Percentiles rank a stretch among this genome's conserved stretches.
Conservation (phyloP, 2,797 vertebrate species). For the Sparus aurata region DNA sequence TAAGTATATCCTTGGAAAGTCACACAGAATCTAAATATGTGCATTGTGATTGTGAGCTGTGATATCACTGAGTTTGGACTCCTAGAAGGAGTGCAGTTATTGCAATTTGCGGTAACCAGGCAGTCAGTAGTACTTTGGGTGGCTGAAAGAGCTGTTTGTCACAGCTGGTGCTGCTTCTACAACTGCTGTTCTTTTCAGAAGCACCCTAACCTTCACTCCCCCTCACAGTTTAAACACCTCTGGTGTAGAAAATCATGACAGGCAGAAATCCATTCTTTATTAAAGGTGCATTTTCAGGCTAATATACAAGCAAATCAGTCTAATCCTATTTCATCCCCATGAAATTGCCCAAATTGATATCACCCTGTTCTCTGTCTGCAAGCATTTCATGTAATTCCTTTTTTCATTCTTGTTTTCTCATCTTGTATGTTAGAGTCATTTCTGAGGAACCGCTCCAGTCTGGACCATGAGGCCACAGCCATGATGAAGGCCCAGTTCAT, state of each 20-base stretch:
- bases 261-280: constrained; percentile 12
- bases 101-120: not conserved
- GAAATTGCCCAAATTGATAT: constrained; percentile 2
- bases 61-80: not conserved
- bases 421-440: constrained; percentile 82
- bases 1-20: not conserved
- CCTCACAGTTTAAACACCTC: not conserved
- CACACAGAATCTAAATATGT: not conserved
- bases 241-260: not conserved
- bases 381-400: not conserved
- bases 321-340: constrained; percentile 22
- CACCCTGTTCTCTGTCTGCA: not conserved
- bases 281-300: not conserved
- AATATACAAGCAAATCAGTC: constrained; percentile 8
- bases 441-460: constrained; percentile 86
- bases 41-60: not conserved
- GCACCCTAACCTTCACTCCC: not conserved
- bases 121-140: not conserved
- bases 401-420: constrained; percentile 12
- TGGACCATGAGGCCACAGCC: constrained; percentile 89
- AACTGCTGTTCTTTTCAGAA: not conserved
- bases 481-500: constrained; percentile 93
- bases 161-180: not conserved
- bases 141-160: not conserved
- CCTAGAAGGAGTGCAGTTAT: not conserved